Base-by-base conservation (phyloP, 2,888 invertebrate genomes). In the Drosophila phalerata region DNA sequence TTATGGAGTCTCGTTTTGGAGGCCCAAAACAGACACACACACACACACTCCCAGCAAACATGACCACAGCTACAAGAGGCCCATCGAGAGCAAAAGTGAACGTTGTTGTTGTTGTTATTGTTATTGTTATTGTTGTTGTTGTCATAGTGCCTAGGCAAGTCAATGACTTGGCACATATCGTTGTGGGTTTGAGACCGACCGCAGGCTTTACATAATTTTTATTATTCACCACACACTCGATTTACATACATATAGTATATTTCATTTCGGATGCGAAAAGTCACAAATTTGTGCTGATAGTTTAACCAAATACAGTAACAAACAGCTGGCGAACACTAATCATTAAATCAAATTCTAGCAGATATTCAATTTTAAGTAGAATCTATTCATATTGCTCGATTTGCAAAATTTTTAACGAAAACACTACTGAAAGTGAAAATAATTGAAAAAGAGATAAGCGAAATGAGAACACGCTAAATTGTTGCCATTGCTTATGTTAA, bases 81-180 rank as follows among this genome's bases (percentile, higher is more conserved):
- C 63, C 64, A 77, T 57, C 40, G 60, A 65, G 61, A 81, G 52
- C 69, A 65, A 76, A 73, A 81, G 73, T 25, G 43, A 43, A 22
- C 42, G 30, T 62, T 19, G 32, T 11, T 42, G 56, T 62, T n/a
- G n/a, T n/a, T n/a, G n/a, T n/a, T n/a, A n/a, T n/a, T n/a, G n/a
- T n/a, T n/a, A n/a, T n/a, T n/a, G n/a, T n/a, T n/a, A n/a, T n/a
- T n/a, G n/a, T n/a, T n/a, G 30, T 62, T 19, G 32, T 11, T 42
- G 56, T 62, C 52, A 52, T 40, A 13, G 22, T 51, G 67, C 38
- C 42, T 49, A 45, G 53, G 42, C 63, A 76, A 76, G 83, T 85
- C 83, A 81, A 78, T 83, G 83, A 87, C 85, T 81, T 56, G 76
- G 60, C 85, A 73, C 64, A 70, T 38, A 47, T 69, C 32, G 38